phyloP scores from a whole-genome alignment of 2,888 invertebrate genomes.

The Sacculina carcini region DNA sequence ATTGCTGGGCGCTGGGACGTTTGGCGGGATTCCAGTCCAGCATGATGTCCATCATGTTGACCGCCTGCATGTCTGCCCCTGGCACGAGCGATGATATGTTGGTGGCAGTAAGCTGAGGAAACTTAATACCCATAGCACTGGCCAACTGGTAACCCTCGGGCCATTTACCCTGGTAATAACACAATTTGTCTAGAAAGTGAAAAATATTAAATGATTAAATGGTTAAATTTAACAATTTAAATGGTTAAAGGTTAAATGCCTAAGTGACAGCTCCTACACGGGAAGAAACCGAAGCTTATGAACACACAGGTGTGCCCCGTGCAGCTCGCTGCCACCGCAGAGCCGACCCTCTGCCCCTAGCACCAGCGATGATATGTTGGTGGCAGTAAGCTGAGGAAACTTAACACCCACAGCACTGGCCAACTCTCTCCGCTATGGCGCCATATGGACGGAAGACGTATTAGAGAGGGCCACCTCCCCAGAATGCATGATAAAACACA shows the following conservation, averaged over 20 bases:
- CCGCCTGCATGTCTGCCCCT: constrained; percentile 51
- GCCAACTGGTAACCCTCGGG: constrained; percentile 55
- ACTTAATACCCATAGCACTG: constrained; percentile 77
- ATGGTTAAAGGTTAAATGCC: too few species aligned
- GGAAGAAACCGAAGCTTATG: too few species aligned
- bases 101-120: constrained; percentile 62
- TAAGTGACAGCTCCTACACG: too few species aligned
- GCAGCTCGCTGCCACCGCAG: too few species aligned
- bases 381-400: constrained; percentile 65
- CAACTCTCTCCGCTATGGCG: constrained; percentile 44
- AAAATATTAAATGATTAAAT: too few species aligned
- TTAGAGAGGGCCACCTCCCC: too few species aligned
- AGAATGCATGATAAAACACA: too few species aligned
- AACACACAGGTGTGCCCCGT: too few species aligned
- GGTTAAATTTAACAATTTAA: too few species aligned
- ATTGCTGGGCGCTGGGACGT: constrained; percentile 68
- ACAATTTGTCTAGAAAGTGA: neutral
- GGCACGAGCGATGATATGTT: constrained; percentile 52
- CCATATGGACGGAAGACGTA: too few species aligned
- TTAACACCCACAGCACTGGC: constrained; percentile 84
- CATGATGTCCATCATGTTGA: constrained; percentile 57
- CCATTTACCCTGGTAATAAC: constrained; percentile 12
- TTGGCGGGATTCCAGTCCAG: constrained; percentile 67
- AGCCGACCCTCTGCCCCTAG: constrained; percentile 65
- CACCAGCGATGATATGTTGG: constrained; percentile 49